Evolutionary conservation across 2,113 vertebrate genomes (phyloP).

Genomic region (Sigmodon hispidus): DNA sequence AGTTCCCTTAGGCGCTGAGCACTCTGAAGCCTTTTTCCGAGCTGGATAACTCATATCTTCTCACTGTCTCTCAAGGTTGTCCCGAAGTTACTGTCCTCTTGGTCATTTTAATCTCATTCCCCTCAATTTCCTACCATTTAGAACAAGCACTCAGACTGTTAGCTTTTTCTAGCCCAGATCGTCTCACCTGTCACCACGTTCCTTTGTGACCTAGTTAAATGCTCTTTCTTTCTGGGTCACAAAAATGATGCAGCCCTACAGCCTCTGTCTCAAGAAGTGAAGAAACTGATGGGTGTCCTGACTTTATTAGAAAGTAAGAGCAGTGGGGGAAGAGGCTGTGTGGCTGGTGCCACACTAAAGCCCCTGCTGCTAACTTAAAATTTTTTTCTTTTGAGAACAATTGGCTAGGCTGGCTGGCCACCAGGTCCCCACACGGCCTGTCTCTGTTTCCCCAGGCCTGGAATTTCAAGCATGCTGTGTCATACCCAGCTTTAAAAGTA

Average conservation of each 20-base stretch:
- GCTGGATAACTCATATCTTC: conserved; percentile 48
- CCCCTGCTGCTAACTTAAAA: neutral
- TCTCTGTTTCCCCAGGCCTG: neutral
- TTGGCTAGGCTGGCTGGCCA: neutral
- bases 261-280: conserved; percentile 10
- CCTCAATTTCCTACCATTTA: conserved; percentile 45
- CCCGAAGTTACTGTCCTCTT: conserved; percentile 50
- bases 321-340: neutral
- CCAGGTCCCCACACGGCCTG: too few species aligned
- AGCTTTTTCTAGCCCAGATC: neutral
- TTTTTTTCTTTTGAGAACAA: neutral
- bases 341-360: neutral
- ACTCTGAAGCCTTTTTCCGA: neutral
- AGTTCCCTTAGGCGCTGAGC: conserved; percentile 39
- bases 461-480: neutral
- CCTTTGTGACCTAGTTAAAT: conserved; percentile 69
- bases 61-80: conserved; percentile 42
- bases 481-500: neutral
- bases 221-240: conserved; percentile 48
- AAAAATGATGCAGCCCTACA: conserved; percentile 32
- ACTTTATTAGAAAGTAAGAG: neutral
- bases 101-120: conserved; percentile 68
- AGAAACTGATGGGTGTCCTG: neutral
- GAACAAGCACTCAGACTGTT: neutral
- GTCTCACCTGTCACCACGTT: conserved; percentile 41